These are phyloP conservation scores for Agapornis canus DNA, from an alignment of 2,797 vertebrate species.

Conservation along the genomic window DNA sequence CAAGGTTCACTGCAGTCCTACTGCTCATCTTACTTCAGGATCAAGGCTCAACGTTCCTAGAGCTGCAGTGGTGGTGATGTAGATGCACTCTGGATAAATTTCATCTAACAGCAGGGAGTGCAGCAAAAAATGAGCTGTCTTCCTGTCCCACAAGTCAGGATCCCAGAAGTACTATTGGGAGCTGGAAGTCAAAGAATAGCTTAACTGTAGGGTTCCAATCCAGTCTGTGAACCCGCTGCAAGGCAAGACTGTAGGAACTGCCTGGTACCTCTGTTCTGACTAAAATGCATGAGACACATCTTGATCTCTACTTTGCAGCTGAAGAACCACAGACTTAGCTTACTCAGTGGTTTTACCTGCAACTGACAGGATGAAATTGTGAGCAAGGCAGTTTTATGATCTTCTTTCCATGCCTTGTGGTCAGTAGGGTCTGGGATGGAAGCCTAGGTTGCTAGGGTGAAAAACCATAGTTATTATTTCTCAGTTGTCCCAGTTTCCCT, in stretches of 20 bases:
- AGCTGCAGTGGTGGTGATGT: neutral
- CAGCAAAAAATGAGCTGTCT: neutral
- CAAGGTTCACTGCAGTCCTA: neutral
- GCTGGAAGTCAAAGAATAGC: neutral
- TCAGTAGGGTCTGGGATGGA: neutral
- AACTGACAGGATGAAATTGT: neutral
- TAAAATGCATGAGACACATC: neutral
- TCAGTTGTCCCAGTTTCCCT: neutral
- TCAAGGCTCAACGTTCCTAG: rapidly evolving
- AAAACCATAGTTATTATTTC: neutral
- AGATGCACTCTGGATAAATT: neutral
- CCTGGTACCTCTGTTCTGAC: neutral
- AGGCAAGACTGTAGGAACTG: neutral
- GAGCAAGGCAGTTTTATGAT: neutral
- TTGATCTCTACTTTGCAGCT: neutral
- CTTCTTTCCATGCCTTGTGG: neutral
- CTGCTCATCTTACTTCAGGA: neutral
- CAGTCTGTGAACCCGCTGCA: neutral
- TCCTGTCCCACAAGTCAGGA: neutral
- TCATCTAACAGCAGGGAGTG: neutral
- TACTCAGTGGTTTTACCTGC: neutral
- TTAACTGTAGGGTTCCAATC: neutral
- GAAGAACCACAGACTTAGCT: neutral
- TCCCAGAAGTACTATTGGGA: neutral
- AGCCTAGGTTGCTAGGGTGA: neutral